Percentiles rank a stretch among this genome's conserved stretches.
phyloP scores from a whole-genome alignment of 2,888 invertebrate genomes.

The Perizoma flavofasciatum region DNA sequence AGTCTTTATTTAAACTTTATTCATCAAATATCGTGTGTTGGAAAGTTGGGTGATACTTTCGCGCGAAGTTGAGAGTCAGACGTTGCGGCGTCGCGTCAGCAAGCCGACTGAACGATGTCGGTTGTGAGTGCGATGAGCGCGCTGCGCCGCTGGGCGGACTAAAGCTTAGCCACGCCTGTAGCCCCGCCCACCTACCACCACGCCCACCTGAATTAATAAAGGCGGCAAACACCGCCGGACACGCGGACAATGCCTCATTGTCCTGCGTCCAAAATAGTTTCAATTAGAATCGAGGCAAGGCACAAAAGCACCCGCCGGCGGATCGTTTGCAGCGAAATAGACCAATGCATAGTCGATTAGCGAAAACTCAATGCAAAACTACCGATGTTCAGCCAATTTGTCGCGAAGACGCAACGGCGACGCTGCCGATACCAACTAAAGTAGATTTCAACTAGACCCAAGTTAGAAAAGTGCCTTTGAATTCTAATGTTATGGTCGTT shows the following conservation, averaged over 20 bases:
- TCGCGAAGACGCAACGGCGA: background rate
- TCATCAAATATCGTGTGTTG: constrained; percentile 50
- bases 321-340: constrained; percentile 76
- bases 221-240: constrained; percentile 81
- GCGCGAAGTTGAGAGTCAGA: constrained; percentile 64
- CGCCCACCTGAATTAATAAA: constrained; percentile 83
- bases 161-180: constrained; percentile 54
- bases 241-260: constrained; percentile 82
- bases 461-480: background rate
- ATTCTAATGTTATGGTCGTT: background rate
- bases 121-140: constrained; percentile 49
- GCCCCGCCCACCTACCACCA: constrained; percentile 65
- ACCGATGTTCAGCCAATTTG: constrained; percentile 22
- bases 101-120: constrained; percentile 64
- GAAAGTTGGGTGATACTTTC: constrained; percentile 54
- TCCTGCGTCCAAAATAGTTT: constrained; percentile 82
- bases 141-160: constrained; percentile 57
- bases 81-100: constrained; percentile 75
- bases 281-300: constrained; percentile 79
- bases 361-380: constrained; percentile 50
- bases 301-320: constrained; percentile 74
- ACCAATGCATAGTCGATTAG: constrained; percentile 70
- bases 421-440: constrained; percentile 1
- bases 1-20: constrained; percentile 37
- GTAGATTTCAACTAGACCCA: background rate